Evolutionary conservation across 2,888 invertebrate genomes (phyloP), one percentile per base, ranked within the genome.

Genomic region (Chymomyza caudatula): DNA sequence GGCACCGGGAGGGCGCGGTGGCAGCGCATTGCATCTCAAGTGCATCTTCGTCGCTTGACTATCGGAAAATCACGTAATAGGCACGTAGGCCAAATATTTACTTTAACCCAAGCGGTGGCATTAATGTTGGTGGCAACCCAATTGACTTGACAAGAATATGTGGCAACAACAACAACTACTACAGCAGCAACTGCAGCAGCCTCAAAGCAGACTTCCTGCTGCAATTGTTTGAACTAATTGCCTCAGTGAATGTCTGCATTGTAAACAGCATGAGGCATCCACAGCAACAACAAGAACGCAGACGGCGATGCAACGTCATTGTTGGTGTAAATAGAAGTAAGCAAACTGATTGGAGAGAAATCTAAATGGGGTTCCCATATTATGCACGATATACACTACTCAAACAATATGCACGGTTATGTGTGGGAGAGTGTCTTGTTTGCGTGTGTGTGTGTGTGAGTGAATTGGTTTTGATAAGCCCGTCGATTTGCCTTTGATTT

Each of bases 1-100:
- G 4, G 25, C 15, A 4, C n/a, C 43, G 11, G 44, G 44, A 25
- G 25, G 44, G n/a, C 2, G 44, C 43, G 11, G 44, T 47, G 44
- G 44, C 44, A 37, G 11, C 11, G 8, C 29, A 37, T 11, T 37
- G 29, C 29, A 47, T 47, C n/a, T 47, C 44, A 47, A 47, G 44
- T 47, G 44, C 44, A 47, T 47, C 44, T 15, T 47, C 15, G n/a
- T 1, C 44, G 44, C 44, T 17, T n/a, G 76, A 79, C 81, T 83
- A 79, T 79, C 74, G 78, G 85, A 69, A 82, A 81, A 81, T 84
- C 85, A 78, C 79, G 79, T 81, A 81, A 81, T 81, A 76, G 81
- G 85, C 81, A 81, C 81, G 81, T 85, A 82, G 74, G 63, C 85
- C 83, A 79, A 81, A 81, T 81, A 79, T 79, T 79, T 79, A 83